These are phyloP conservation scores for Muntiacus reevesi DNA, from an alignment of 2,113 vertebrate species.

Conservation along the genomic window DNA sequence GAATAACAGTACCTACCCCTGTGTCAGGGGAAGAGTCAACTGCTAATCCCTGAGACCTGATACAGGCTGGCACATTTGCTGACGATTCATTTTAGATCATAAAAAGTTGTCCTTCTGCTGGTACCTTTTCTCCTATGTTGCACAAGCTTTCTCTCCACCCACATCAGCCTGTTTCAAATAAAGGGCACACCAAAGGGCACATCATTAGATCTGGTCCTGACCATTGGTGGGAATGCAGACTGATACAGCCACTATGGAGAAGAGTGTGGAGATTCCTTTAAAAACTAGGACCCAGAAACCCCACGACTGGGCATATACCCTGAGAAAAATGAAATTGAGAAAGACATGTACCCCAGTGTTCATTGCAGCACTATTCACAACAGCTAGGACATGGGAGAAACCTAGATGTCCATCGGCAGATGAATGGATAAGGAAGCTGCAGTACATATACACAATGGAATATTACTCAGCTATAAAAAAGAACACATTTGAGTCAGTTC, in stretches of 20 bases:
- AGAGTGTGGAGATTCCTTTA: neutral
- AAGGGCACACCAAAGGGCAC: neutral
- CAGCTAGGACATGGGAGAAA: neutral
- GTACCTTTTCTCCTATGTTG: neutral
- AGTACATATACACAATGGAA: neutral
- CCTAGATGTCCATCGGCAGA: neutral
- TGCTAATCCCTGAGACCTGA: neutral
- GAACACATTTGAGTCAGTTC: neutral
- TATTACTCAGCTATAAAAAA: neutral
- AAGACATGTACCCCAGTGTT: neutral
- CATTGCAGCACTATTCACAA: neutral
- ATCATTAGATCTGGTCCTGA: neutral
- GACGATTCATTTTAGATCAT: neutral
- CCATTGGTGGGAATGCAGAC: neutral
- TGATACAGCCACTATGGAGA: neutral
- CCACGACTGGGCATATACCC: neutral
- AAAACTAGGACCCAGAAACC: neutral
- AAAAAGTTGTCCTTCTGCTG: neutral
- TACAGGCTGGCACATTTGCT: too few species aligned
- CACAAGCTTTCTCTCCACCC: too few species aligned
- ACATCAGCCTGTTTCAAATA: neutral
- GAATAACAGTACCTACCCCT: neutral
- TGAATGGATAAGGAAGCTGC: neutral
- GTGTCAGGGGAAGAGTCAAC: neutral
- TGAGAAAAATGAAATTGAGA: neutral